Conservation (phyloP, 1,140 invertebrate genomes). For the Mizuhopecten yessoensis region DNA sequence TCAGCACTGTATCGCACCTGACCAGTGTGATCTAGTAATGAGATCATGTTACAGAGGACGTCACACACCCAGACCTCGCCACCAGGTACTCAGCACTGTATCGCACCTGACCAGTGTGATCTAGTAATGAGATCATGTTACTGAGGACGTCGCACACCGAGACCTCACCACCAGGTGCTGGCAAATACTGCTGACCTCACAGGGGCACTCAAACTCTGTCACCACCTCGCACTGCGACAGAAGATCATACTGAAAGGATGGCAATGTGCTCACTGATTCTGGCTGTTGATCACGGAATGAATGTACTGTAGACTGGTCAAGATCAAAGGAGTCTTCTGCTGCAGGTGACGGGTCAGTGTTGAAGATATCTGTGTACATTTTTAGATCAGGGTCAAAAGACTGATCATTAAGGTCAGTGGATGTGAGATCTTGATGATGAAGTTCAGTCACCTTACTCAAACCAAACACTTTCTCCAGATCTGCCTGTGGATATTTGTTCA, state of each 20-base stretch:
- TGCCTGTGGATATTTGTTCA: constrained; percentile 4
- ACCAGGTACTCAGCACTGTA: neutral
- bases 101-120: neutral
- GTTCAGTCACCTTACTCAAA: neutral
- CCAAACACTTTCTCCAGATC: neutral
- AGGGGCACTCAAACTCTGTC: neutral
- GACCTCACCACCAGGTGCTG: neutral
- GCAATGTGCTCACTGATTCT: neutral
- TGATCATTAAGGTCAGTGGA: neutral
- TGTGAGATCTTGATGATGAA: neutral
- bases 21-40: neutral
- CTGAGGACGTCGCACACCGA: neutral
- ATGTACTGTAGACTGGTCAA: no score
- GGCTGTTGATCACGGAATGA: neutral
- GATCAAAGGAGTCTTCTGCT: no score
- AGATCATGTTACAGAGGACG: neutral
- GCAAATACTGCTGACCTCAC: neutral
- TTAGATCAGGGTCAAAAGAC: neutral
- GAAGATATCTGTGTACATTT: no score
- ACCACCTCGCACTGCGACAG: neutral
- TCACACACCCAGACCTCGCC: neutral
- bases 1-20: neutral
- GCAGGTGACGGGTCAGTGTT: no score
- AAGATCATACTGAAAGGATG: neutral
- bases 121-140: neutral